Evolutionary conservation across 2,113 vertebrate species (phyloP), one percentile per base, ranked within the genome.

Genomic region (Phyllostomus discolor): DNA sequence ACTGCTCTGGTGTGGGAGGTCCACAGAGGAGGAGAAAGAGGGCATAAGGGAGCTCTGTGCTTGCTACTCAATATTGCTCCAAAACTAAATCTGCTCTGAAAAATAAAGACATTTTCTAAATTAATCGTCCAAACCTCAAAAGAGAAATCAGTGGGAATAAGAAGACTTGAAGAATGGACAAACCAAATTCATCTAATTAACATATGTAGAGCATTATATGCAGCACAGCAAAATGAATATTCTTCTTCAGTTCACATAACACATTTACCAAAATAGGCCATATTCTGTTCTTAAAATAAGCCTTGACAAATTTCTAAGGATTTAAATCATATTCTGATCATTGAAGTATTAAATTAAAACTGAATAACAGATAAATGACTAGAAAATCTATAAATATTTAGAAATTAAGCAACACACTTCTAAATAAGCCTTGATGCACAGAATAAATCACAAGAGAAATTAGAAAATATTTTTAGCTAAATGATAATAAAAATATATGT

Each of bases 251-350:
- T 75, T 33, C 28, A 57, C 17, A 66, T 54, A 91, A 38, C 76
- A 83, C 48, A 72, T 64, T 87, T 92, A 95, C 38, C 38, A 69
- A 95, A 95, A 69, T 50, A 69, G 48, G 50, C 48, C 24, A 11
- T 59, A 69, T 83, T 79, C 48, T 95, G 10, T 88, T 31, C 67
- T 75, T 69, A 95, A 83, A 92, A 88, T 88, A 76, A 59, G 10
- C 50, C 46, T 83, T 67, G 41, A 80, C 33, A 95, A 73, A 80
- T 75, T 82, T 24, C 26, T 92, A 72, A 26, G 48, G 24, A 59
- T 95, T 81, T 82, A 92, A 88, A 64, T 95, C 67, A 88, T 64
- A 91, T 33, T 88, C 38, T 66, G 33, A 88, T 88, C 24, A 82
- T 48, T 87, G 14, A 17, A 87, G 46, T 67, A 82, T 38, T 81